Evolutionary conservation across 1,140 invertebrate genomes (phyloP).

Genomic region (Trichonephila inaurata): DNA sequence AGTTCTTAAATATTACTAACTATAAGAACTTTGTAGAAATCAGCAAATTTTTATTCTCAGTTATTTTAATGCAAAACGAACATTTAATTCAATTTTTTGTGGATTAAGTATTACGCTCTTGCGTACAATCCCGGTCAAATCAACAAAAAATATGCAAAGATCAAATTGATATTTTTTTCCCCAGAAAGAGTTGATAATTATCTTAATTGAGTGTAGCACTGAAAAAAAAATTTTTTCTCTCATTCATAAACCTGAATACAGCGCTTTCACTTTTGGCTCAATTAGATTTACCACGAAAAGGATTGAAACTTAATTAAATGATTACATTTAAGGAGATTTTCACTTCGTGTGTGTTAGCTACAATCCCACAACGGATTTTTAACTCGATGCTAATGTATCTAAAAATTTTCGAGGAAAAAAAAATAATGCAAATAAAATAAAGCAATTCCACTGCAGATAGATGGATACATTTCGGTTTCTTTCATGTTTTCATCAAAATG

Average conservation of each 20-base stretch:
- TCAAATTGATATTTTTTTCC: not conserved
- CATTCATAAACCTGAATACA: not conserved
- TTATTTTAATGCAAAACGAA: too few species aligned
- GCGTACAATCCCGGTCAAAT: not conserved
- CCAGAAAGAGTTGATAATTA: constrained; percentile 1
- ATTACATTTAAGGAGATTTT: not conserved
- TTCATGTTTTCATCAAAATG: constrained; percentile 12
- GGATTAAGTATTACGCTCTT: too few species aligned
- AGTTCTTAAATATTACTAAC: too few species aligned
- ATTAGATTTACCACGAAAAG: not conserved
- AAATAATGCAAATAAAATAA: constrained; percentile 1
- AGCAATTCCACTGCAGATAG: not conserved
- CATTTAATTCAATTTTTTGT: too few species aligned
- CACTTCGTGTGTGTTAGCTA: not conserved
- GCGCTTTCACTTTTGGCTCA: not conserved
- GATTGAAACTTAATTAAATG: constrained; percentile 39
- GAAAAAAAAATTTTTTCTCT: too few species aligned
- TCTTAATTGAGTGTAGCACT: not conserved
- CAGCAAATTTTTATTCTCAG: too few species aligned
- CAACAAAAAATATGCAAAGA: not conserved
- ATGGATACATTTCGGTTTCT: not conserved
- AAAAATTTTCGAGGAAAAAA: not conserved
- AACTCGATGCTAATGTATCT: not conserved
- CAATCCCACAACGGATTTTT: not conserved
- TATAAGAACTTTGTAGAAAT: too few species aligned